Base-by-base conservation (phyloP, 2,888 invertebrate species). In the Dinocampus coccinellae region DNA sequence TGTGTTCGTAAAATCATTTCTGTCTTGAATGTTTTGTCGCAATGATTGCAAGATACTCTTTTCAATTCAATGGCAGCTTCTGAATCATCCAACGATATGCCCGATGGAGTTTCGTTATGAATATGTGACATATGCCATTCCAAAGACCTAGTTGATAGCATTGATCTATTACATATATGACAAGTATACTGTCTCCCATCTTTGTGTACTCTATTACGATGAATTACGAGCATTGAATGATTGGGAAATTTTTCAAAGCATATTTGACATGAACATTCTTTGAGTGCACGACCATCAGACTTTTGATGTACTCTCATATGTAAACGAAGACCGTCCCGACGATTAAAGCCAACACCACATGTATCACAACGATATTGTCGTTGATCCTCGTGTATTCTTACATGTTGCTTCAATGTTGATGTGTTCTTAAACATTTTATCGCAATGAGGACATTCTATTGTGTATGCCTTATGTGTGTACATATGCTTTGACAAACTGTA, bases 381-480 rank as follows among this genome's bases (percentile, higher is more conserved):
- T 61, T 86, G 86, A 78, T 87, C 87, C 69, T 87, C 87, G 61
- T 87, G 87, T 70, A 87, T 87, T 60, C 85, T 81, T 13, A 86
- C 79, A 71, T 87, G 87, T 72, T 87, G 87, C 62, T 86, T 87
- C 24, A 87, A 70, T 0, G 87, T 87, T 9, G 87, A 87, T 3
- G 83, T 83, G 67, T 87, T 87, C 69, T 87, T 87, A 58, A 87
- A 87, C 87, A 86, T 87, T 73, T 87, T 87, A 36, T 87, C 87
- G 34, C 87, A 87, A 55, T 85, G 85, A 3, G 86, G 85, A 78
- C 87, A 87, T 20, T 86, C 80, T 22, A 87, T 87, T 4, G 84
- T 84, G 52, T 87, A 87, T 2, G 85, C 84, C 62, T 86, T 87
- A 67, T 87, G 87, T 0, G 87, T 87, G 68, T 87, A 86, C 87